phyloP scores from a whole-genome alignment of 2,888 invertebrate genomes.

The Hermodice carunculata region DNA sequence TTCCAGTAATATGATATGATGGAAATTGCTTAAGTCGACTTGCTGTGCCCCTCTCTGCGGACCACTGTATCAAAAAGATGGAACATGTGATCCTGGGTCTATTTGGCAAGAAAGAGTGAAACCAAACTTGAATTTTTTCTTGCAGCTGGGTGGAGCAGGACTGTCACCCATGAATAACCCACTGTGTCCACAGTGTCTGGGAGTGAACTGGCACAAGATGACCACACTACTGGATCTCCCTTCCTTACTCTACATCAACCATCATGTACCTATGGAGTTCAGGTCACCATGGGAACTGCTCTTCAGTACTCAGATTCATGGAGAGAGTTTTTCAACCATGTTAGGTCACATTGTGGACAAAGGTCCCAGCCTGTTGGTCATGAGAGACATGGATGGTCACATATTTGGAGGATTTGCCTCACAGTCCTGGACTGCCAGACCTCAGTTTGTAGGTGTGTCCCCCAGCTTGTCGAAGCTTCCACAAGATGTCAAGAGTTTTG shows the following conservation, averaged over 20 bases:
- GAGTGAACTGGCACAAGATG: conserved; percentile 49
- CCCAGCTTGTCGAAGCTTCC: neutral
- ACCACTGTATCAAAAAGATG: no score
- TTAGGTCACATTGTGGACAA: conserved; percentile 51
- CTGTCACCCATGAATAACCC: no score
- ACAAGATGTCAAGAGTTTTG: neutral
- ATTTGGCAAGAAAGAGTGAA: no score
- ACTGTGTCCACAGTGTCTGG: conserved; percentile 12
- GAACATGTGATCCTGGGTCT: no score
- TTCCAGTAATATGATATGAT: no score
- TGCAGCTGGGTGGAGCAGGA: no score
- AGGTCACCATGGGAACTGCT: conserved; percentile 88
- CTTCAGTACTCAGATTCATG: conserved; percentile 65
- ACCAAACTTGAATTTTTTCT: no score
- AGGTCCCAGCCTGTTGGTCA: conserved; percentile 79
- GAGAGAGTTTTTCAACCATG: conserved; percentile 82
- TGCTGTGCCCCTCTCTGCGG: no score
- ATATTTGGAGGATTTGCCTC: conserved; percentile 93
- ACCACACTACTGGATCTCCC: conserved; percentile 54
- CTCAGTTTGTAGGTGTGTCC: conserved; percentile 80
- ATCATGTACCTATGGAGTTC: conserved; percentile 81
- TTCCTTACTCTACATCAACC: conserved; percentile 75
- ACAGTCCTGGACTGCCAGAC: conserved; percentile 78
- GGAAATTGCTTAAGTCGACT: no score
- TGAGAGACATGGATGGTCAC: conserved; percentile 81